Evolutionary conservation across 2,888 invertebrate species (phyloP), one percentile per base, ranked within the genome.

Genomic region (Crepidodera aurea): DNA sequence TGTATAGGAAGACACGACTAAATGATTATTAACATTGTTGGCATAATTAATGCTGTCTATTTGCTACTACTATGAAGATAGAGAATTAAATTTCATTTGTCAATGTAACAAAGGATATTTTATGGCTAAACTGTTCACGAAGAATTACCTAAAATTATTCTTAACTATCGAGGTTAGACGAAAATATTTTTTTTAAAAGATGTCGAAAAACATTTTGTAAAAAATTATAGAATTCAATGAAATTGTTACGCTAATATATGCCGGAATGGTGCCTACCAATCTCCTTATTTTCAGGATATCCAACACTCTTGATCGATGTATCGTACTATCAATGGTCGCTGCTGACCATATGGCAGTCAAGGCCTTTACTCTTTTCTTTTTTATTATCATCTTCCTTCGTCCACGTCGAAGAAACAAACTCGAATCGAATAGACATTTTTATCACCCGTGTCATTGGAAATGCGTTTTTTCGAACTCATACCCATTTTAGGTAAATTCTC

Each of bases 401-500:
- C 53, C 40, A 27, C 53, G 29, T 53, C 40, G 37, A 37, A 13
- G 37, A 37, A 37, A 37, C 37, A 37, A 37, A 53, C 60, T 54
- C 54, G 62, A 60, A 60, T 61, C 50, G 54, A 54, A 42, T 44
- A 32, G 62, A 57, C 51, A 50, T 62, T 65, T 60, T 65, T 62
- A 65, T 60, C 44, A 44, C 39, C 57, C 15, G 27, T 54, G 59
- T 56, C 57, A 62, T 59, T 63, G 67, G 60, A 62, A 65, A 57
- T 57, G 46, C 60, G 22, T 44, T 64, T 64, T 67, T 62, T 55
- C 46, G 40, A 25, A 42, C 46, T 22, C 34, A 13, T 16, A 32
- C 12, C 68, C 68, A 64, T 68, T 68, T 68, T 68, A 68, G 68
- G 68, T 64, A 64, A 66, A 62, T 66, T 66, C 64, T 53, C 62